Conservation (phyloP, 2,797 vertebrate genomes). For the Myoxocephalus aenaeus region DNA sequence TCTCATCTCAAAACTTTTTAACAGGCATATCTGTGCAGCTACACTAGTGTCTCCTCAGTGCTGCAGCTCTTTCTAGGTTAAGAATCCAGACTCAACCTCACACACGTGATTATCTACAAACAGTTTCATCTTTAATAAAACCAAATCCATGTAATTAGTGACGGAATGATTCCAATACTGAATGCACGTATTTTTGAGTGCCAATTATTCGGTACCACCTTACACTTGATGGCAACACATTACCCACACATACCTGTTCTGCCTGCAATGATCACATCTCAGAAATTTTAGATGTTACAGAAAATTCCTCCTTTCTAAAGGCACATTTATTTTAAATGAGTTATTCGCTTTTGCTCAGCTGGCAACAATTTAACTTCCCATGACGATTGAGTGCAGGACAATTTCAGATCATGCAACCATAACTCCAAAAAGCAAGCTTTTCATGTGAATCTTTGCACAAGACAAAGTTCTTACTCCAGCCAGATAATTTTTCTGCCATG, state of each 20-base stretch:
- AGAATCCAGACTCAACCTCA: not conserved
- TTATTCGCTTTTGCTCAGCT: constrained; percentile 33
- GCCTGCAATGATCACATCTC: constrained; percentile 22
- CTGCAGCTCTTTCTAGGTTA: not conserved
- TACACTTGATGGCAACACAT: constrained; percentile 10
- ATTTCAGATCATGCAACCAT: constrained; percentile 15
- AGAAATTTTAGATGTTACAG: constrained; percentile 13
- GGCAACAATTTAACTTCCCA: constrained; percentile 21
- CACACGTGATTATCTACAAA: constrained; percentile 7
- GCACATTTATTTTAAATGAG: constrained; percentile 37
- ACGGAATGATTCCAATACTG: constrained; percentile 3
- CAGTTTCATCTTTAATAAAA: not conserved
- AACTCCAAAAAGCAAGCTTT: constrained; percentile 19
- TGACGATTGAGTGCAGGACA: constrained; percentile 6
- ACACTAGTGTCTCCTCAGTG: not conserved
- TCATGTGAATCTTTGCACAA: constrained; percentile 7
- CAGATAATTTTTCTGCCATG: not conserved
- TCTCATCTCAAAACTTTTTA: not conserved
- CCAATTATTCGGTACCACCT: constrained; percentile 14
- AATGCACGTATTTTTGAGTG: not conserved
- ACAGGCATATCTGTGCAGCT: not conserved
- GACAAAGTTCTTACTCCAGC: not conserved
- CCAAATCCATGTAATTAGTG: constrained; percentile 1
- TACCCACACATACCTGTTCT: not conserved
- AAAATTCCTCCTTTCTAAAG: not conserved